phyloP scores from a whole-genome alignment of 2,888 invertebrate genomes.

The Hyposoter didymator region DNA sequence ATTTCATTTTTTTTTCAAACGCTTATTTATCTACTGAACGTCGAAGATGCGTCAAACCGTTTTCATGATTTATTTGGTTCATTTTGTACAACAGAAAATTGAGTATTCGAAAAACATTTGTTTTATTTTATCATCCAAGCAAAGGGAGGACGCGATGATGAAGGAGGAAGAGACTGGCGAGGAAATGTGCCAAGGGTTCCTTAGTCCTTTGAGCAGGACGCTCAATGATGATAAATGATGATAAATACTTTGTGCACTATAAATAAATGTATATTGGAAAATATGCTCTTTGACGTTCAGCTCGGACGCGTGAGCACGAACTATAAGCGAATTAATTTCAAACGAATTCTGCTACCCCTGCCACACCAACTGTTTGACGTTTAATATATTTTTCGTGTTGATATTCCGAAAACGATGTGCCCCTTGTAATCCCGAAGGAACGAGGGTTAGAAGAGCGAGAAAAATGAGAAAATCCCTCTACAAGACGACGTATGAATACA shows the following conservation, averaged over 20 bases:
- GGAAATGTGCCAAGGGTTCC: background rate
- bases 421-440: constrained; percentile 2
- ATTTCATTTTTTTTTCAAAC: constrained; percentile 4
- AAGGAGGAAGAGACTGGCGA: background rate
- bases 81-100: background rate
- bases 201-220: background rate
- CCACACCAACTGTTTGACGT: background rate
- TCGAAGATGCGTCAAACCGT: background rate
- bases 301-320: background rate
- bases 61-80: too few species aligned
- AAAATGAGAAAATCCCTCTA: background rate
- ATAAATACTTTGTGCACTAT: constrained; percentile 6
- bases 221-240: background rate
- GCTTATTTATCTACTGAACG: background rate
- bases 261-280: background rate
- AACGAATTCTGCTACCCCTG: constrained; percentile 1
- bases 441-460: constrained; percentile 5
- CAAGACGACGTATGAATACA: constrained; percentile 12
- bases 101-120: background rate
- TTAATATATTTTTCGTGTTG: constrained; percentile 34
- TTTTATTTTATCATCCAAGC: background rate
- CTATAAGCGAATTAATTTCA: constrained; percentile 23
- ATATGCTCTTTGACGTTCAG: background rate
- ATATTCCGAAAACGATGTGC: constrained; percentile 33
- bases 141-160: background rate